Percentiles rank a stretch among this genome's conserved stretches.
These are phyloP conservation scores for Drosophila eugracilis DNA, from an alignment of 1,140 invertebrate genomes.

Conservation along the genomic window DNA sequence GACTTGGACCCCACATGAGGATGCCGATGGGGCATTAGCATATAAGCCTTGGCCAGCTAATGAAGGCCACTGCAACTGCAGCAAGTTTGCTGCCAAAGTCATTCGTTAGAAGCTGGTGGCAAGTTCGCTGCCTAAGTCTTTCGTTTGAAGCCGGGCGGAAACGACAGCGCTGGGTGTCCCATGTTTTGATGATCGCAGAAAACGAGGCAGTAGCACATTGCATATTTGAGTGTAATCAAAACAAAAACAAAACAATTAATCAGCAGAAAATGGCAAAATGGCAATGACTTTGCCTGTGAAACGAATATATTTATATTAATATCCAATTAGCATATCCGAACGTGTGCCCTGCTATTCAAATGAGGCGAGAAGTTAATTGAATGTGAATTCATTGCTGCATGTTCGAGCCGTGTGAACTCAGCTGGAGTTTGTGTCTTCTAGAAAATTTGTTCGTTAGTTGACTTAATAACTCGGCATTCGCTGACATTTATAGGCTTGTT, in stretches of 20 bases:
- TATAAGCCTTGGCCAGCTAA: slow-evolving; percentile 69
- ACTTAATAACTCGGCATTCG: slow-evolving; percentile 30
- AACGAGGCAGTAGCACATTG: slow-evolving; percentile 26
- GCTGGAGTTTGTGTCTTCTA: slow-evolving; percentile 43
- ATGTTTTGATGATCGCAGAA: background rate
- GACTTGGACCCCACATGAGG: slow-evolving; percentile 62
- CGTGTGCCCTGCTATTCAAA: slow-evolving; percentile 52
- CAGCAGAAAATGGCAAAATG: slow-evolving; percentile 42
- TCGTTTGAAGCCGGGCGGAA: slow-evolving; percentile 27
- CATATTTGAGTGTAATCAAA: slow-evolving; percentile 54
- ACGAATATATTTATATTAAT: slow-evolving; percentile 49
- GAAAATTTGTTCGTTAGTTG: slow-evolving; percentile 34
- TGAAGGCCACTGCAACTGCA: slow-evolving; percentile 39
- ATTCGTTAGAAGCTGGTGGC: slow-evolving; percentile 26
- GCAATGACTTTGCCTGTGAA: slow-evolving; percentile 48
- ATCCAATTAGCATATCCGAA: slow-evolving; percentile 44
- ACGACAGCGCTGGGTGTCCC: background rate
- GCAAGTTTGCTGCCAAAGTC: slow-evolving; percentile 59
- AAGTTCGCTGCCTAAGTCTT: slow-evolving; percentile 55
- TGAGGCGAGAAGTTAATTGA: slow-evolving; percentile 46
- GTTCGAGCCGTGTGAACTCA: slow-evolving; percentile 40
- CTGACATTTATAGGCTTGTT: slow-evolving; percentile 46
- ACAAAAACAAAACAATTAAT: slow-evolving; percentile 79
- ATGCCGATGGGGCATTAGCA: slow-evolving; percentile 58
- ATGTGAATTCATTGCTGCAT: slow-evolving; percentile 51